phyloP scores from a whole-genome alignment of 2,888 invertebrate genomes.

The Pimpla rufipes region DNA sequence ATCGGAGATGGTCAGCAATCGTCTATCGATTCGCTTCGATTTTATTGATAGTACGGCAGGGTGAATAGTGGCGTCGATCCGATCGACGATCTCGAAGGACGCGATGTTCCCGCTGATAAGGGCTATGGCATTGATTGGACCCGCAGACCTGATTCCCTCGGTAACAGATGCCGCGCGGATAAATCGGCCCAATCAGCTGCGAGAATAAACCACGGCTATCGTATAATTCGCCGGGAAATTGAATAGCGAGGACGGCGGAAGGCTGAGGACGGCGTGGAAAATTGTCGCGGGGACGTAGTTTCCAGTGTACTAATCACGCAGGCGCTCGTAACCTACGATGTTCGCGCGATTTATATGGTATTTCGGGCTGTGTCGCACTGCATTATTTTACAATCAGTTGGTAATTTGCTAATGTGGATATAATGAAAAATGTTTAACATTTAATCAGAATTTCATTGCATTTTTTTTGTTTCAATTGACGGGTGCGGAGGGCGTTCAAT shows the following conservation, averaged over 20 bases:
- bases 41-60: slow-evolving; percentile 23
- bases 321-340: too few species aligned
- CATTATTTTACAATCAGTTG: too few species aligned
- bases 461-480: too few species aligned
- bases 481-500: too few species aligned
- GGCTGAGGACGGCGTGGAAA: not conserved
- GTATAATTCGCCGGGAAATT: not conserved
- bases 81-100: slow-evolving; percentile 21
- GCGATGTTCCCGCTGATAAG: slow-evolving; percentile 29
- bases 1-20: slow-evolving; percentile 20
- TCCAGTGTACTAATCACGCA: not conserved
- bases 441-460: too few species aligned
- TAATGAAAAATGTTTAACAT: too few species aligned
- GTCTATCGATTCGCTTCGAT: slow-evolving; percentile 35
- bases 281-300: not conserved
- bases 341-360: too few species aligned
- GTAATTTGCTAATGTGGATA: too few species aligned
- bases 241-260: not conserved
- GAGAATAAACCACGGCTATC: not conserved
- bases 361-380: too few species aligned
- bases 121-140: slow-evolving; percentile 40
- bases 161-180: slow-evolving; percentile 3
- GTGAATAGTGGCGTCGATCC: slow-evolving; percentile 10
- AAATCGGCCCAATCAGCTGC: not conserved
- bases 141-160: not conserved